Conservation (phyloP, 2,113 vertebrate genomes). For the Heteronetta atricapilla region DNA sequence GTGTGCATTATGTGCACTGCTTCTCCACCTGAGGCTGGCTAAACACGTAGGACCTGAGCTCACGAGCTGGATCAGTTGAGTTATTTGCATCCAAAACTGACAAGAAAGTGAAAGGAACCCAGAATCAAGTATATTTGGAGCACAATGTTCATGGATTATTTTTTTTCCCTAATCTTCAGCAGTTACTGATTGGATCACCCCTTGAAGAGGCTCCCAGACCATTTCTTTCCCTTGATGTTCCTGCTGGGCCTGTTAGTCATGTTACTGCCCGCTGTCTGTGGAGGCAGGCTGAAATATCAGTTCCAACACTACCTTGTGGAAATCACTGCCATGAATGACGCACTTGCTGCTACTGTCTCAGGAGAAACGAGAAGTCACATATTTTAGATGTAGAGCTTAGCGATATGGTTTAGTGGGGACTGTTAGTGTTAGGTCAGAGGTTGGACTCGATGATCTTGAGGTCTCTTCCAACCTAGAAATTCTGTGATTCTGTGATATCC, state of each 20-base stretch:
- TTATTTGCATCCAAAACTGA: neutral
- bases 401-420: no score
- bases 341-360: neutral
- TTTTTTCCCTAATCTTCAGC: neutral
- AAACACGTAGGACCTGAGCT: neutral
- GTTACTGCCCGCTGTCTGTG: neutral
- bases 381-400: no score
- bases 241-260: neutral
- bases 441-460: no score
- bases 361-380: neutral
- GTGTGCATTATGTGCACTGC: rapidly evolving
- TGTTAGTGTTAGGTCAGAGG: no score
- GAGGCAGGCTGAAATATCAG: neutral
- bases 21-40: neutral
- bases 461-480: no score
- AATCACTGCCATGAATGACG: neutral
- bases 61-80: neutral
- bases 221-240: neutral
- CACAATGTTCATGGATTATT: neutral
- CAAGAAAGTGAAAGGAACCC: neutral
- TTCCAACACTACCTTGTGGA: neutral
- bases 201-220: neutral
- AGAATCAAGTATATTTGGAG: neutral
- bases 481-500: no score
- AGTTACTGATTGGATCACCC: neutral